A percentile compares a stretch with the other conserved stretches of the same genome.
Evolutionary conservation across 2,888 invertebrate species (phyloP).

Genomic region (Dasypolia templi): DNA sequence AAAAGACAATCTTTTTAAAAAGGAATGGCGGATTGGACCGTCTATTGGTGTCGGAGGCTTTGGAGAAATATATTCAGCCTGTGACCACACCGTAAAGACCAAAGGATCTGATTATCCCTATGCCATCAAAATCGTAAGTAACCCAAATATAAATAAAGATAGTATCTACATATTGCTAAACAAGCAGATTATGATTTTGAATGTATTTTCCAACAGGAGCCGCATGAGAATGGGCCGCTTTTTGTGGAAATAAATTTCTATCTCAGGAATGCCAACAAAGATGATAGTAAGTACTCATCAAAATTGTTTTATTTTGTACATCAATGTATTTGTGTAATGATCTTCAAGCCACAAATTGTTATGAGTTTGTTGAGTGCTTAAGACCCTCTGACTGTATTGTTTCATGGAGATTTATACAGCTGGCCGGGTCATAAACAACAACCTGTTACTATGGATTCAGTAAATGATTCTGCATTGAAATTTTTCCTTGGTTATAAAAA

Average conservation of each 20-base stretch:
- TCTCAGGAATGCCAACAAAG: constrained; percentile 93
- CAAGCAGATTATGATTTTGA: not conserved
- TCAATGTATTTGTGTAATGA: not conserved
- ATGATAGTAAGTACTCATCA: constrained; percentile 91
- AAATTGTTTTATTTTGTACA: not conserved
- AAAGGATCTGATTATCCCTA: constrained; percentile 91
- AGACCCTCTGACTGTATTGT: not conserved
- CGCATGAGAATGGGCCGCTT: constrained; percentile 97
- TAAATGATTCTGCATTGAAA: too few relatives aligned
- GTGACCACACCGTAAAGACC: constrained; percentile 89
- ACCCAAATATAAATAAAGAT: not conserved
- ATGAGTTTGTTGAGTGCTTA: not conserved
- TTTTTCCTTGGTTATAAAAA: too few relatives aligned
- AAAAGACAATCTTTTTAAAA: constrained; percentile 93
- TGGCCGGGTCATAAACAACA: too few relatives aligned
- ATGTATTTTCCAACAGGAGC: constrained; percentile 91
- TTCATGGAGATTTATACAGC: not conserved
- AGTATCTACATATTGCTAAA: not conserved
- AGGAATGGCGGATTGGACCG: constrained; percentile 96
- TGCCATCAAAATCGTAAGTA: constrained; percentile 95
- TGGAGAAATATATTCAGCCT: constrained; percentile 97
- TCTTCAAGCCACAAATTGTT: not conserved
- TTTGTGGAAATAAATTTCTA: constrained; percentile 98
- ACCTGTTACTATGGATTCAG: too few relatives aligned
- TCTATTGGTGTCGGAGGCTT: constrained; percentile 98